A percentile compares a stretch with the other conserved stretches of the same genome.
These are phyloP conservation scores for Pachycephala philippinensis DNA, from an alignment of 2,113 vertebrate species.

Conservation along the genomic window DNA sequence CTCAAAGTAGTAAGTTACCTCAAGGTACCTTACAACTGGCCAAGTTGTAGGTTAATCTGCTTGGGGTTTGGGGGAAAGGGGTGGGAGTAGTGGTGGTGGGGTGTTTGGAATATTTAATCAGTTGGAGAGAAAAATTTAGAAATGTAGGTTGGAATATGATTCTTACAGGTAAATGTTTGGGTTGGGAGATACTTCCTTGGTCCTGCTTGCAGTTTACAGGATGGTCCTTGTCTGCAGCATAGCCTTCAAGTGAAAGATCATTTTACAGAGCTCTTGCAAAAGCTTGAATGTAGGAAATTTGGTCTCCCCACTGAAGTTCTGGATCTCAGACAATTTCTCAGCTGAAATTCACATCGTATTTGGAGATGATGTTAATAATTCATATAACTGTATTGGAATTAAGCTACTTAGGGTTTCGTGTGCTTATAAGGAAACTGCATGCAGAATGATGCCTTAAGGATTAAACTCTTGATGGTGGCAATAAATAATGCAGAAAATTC, in stretches of 20 bases:
- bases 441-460: constrained; percentile 28
- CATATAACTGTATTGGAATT: constrained; percentile 41
- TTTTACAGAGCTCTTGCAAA: background rate
- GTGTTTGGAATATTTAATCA: background rate
- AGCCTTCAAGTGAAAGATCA: background rate
- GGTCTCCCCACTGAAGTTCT: background rate
- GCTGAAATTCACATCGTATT: constrained; percentile 13
- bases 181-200: background rate
- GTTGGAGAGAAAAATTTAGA: background rate
- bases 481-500: constrained; percentile 62
- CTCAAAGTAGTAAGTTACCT: background rate
- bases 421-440: constrained; percentile 8
- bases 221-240: background rate
- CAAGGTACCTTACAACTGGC: background rate
- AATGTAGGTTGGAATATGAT: background rate
- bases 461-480: constrained; percentile 19
- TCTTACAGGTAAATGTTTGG: background rate
- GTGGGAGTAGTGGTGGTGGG: fast-evolving
- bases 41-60: background rate
- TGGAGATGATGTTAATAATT: constrained; percentile 54
- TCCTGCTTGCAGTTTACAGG: background rate
- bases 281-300: background rate
- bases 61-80: background rate
- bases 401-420: constrained; percentile 25
- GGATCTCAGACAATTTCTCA: background rate